phyloP scores from a whole-genome alignment of 2,113 vertebrate genomes.

The Boulengeromyrus knoepffleri region DNA sequence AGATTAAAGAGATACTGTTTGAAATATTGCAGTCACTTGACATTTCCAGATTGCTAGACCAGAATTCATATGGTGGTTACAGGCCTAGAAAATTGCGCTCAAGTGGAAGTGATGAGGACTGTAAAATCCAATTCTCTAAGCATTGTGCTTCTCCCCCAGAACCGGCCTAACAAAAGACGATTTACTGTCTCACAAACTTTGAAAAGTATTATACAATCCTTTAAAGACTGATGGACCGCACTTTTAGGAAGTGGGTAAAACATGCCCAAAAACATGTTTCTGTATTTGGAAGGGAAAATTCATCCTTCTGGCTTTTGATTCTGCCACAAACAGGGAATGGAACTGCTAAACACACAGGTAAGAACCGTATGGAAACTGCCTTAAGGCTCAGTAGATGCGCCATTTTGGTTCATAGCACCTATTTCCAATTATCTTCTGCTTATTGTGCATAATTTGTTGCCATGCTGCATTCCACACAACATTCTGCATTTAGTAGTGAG shows the following conservation, averaged over 20 bases:
- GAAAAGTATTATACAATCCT: background rate
- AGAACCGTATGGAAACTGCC: background rate
- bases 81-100: background rate
- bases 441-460: background rate
- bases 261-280: background rate
- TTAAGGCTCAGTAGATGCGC: background rate
- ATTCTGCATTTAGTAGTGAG: background rate
- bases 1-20: background rate
- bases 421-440: background rate
- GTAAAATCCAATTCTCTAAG: slow-evolving; percentile 1
- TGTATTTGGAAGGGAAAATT: background rate
- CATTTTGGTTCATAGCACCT: background rate
- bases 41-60: background rate
- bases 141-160: background rate
- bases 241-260: background rate
- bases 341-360: background rate
- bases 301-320: background rate
- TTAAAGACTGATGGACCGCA: background rate
- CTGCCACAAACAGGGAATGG: background rate
- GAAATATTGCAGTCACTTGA: background rate
- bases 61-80: background rate
- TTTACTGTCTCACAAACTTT: background rate
- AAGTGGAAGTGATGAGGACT: background rate
- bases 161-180: background rate
- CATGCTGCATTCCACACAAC: background rate